phyloP scores from a whole-genome alignment of 2,888 invertebrate species.

The Drosophila neonasuta region DNA sequence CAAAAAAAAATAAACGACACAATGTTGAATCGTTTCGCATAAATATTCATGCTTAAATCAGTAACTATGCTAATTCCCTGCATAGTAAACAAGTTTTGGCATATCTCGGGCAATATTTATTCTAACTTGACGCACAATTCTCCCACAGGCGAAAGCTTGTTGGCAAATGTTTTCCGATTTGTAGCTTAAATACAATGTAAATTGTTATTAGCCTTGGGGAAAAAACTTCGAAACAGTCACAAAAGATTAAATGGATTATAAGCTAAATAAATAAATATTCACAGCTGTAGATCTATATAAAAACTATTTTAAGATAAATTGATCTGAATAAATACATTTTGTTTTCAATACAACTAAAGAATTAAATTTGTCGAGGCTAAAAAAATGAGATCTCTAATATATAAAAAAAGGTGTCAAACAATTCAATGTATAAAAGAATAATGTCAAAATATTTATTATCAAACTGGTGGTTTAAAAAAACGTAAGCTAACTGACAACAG shows the following conservation, averaged over 20 bases:
- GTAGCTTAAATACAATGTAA: constrained; percentile 11
- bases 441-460: too few relatives aligned
- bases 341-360: too few relatives aligned
- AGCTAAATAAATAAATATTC: neutral
- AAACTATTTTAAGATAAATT: too few relatives aligned
- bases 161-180: constrained; percentile 18
- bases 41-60: constrained; percentile 17
- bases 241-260: neutral
- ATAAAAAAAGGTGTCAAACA: too few relatives aligned
- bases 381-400: too few relatives aligned
- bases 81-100: constrained; percentile 13
- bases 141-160: constrained; percentile 1
- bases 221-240: constrained; percentile 5
- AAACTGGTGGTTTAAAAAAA: too few relatives aligned
- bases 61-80: constrained; percentile 24
- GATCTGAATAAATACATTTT: too few relatives aligned
- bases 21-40: neutral
- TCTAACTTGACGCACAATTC: constrained; percentile 6
- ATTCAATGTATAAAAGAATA: too few relatives aligned
- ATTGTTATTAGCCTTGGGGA: neutral
- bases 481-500: too few relatives aligned
- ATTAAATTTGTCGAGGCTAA: too few relatives aligned
- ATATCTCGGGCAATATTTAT: constrained; percentile 8
- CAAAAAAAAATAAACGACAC: neutral
- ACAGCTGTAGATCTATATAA: too few relatives aligned